Evolutionary conservation across 2,797 vertebrate genomes (phyloP).

Genomic region (Echiichthys vipera): DNA sequence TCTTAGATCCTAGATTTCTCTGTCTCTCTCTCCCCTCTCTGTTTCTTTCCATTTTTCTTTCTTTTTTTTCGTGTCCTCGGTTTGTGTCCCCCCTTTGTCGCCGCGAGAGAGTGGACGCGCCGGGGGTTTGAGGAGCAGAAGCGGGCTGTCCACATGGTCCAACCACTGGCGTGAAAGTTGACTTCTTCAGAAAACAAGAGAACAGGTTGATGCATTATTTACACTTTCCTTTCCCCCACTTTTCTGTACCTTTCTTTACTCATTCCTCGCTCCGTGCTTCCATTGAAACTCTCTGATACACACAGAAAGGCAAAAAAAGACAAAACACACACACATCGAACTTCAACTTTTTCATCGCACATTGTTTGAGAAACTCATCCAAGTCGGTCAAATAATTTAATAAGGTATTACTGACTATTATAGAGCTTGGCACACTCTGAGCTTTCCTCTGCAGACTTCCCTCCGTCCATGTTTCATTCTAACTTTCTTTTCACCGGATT

Average conservation of each 20-base stretch:
- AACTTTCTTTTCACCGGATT: constrained; percentile 19
- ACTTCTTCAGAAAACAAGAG: constrained; percentile 87
- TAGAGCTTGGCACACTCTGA: constrained; percentile 8
- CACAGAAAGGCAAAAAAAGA: constrained; percentile 8
- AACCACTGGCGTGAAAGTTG: constrained; percentile 88
- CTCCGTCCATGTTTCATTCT: constrained; percentile 34
- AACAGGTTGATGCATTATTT: constrained; percentile 87
- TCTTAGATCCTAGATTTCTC: constrained; percentile 77
- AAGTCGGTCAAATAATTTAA: constrained; percentile 20
- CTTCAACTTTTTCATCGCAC: constrained; percentile 51
- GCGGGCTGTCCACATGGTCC: constrained; percentile 88
- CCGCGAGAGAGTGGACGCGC: constrained; percentile 80
- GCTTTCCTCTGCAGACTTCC: constrained; percentile 17
- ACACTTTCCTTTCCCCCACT: constrained; percentile 52
- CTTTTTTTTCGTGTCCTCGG: constrained; percentile 67
- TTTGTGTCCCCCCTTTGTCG: constrained; percentile 75
- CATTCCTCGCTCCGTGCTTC: constrained; percentile 37
- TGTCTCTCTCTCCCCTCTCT: constrained; percentile 63
- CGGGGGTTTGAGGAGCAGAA: constrained; percentile 85
- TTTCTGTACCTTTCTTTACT: constrained; percentile 20
- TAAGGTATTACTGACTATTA: neutral
- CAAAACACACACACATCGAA: neutral
- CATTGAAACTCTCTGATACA: constrained; percentile 53
- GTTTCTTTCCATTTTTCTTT: constrained; percentile 49
- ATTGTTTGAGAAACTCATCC: constrained; percentile 52